These are phyloP conservation scores for Halcyon malimbica DNA, from an alignment of 2,113 vertebrate species.

Conservation along the genomic window DNA sequence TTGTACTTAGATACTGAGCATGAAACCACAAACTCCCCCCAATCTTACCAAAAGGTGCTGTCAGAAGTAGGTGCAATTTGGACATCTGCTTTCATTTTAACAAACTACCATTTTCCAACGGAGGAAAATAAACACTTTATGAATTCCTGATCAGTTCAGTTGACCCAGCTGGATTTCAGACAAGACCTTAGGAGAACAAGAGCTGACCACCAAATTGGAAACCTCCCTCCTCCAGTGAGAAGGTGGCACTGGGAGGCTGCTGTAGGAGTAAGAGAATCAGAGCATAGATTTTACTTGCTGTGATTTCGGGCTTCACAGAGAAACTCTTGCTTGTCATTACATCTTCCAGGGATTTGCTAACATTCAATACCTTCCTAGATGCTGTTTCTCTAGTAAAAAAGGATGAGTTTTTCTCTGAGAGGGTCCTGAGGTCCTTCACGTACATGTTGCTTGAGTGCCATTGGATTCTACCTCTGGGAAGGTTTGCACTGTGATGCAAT, in stretches of 20 bases:
- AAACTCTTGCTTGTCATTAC: background rate
- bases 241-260: background rate
- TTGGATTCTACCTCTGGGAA: background rate
- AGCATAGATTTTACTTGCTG: background rate
- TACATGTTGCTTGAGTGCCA: background rate
- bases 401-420: background rate
- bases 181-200: background rate
- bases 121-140: accelerated
- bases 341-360: background rate
- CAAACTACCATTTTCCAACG: background rate
- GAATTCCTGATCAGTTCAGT: background rate
- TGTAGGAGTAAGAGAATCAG: background rate
- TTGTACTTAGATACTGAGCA: background rate
- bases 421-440: background rate
- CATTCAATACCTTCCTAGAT: background rate
- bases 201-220: background rate
- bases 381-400: background rate
- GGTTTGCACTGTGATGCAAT: background rate
- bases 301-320: background rate
- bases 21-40: background rate
- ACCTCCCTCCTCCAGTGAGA: background rate
- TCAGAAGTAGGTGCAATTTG: background rate
- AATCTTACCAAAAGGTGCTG: background rate
- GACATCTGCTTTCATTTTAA: background rate
- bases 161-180: background rate